Conservation (phyloP, 1,140 invertebrate genomes). For the Macrocentrus cingulum region DNA sequence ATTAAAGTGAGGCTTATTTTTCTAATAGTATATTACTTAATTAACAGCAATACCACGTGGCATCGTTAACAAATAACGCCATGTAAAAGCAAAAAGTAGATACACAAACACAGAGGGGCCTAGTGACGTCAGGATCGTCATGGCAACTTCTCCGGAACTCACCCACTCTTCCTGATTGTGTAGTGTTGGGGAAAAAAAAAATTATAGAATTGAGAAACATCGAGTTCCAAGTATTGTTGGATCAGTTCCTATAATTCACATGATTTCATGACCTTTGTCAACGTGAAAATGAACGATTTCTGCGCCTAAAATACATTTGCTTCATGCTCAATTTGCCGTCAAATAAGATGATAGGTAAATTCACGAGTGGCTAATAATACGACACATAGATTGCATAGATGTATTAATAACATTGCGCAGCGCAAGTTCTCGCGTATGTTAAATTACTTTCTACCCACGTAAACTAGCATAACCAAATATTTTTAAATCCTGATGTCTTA, state of each 20-base stretch:
- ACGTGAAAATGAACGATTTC: too few relatives aligned
- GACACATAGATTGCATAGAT: not conserved
- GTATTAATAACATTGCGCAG: conserved; percentile 8
- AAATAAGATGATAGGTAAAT: too few relatives aligned
- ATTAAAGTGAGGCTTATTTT: too few relatives aligned
- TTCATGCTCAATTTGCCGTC: too few relatives aligned
- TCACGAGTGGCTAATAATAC: not conserved
- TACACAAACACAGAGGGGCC: conserved; percentile 8
- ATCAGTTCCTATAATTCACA: too few relatives aligned
- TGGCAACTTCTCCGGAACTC: conserved; percentile 29
- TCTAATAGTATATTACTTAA: too few relatives aligned
- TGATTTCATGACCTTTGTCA: too few relatives aligned
- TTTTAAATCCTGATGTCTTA: conserved; percentile 8
- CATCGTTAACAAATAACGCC: not conserved
- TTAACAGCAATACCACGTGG: too few relatives aligned
- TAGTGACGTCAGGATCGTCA: conserved; percentile 37
- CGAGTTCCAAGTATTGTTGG: too few relatives aligned
- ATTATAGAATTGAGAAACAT: not conserved
- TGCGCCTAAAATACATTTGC: too few relatives aligned
- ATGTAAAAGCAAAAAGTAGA: conserved; percentile 16
- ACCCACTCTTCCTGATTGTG: conserved; percentile 3
- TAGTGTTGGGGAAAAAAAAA: conserved; percentile 2
- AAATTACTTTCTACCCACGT: not conserved
- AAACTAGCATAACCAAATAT: not conserved
- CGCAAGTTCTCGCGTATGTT: not conserved